Base-by-base conservation (phyloP, 2,797 vertebrate genomes). In the Spizella passerina region DNA sequence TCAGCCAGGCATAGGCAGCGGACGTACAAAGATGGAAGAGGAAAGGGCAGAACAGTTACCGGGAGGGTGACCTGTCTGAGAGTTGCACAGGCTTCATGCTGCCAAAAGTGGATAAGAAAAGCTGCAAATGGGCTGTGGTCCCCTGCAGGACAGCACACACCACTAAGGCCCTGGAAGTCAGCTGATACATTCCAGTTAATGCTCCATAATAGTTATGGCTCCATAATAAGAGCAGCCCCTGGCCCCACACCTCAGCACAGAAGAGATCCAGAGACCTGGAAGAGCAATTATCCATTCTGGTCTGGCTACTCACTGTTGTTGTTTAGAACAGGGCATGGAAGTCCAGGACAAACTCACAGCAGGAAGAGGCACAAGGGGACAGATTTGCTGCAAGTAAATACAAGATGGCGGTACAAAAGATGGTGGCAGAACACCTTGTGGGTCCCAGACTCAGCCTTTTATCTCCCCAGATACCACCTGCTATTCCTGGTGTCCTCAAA, bases 171-270 rank as follows among this genome's bases (percentile, higher is more conserved):
- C 66, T 75, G 24, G 24, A 65, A 57, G 27, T 27, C 69, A 70
- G 56, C 60, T 16, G 24, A 23, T 44, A 27, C 0, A 0, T 32
- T 65, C 7, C 49, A 22, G 36, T 56, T 66, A 43, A 0, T 2
- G 52, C 53, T 69, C n/a, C 1, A 9, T 20, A 59, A 26, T 56
- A 27, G 36, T 34, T 69, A 39, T 0, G 3, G 55, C 50, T 72
- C 36, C 1, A 8, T 24, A 63, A 34, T 26, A 30, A 73, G 49
- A 16, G 23, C 44, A 77, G 47, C 13, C 47, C 8, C 49, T 26
- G 36, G 38, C 49, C 34, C 17, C 21, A 30, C 34, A 34, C 4
- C 32, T 82, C 39, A 39, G 26, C 29, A 19, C 15, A 44, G 65
- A 53, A 69, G 36, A 14, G n/a, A 46, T 69, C 26, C 38, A 63